Percentiles rank a stretch among this genome's conserved stretches.
Conservation (phyloP, 2,888 invertebrate species). For the Mesodorylaimus sp. region DNA sequence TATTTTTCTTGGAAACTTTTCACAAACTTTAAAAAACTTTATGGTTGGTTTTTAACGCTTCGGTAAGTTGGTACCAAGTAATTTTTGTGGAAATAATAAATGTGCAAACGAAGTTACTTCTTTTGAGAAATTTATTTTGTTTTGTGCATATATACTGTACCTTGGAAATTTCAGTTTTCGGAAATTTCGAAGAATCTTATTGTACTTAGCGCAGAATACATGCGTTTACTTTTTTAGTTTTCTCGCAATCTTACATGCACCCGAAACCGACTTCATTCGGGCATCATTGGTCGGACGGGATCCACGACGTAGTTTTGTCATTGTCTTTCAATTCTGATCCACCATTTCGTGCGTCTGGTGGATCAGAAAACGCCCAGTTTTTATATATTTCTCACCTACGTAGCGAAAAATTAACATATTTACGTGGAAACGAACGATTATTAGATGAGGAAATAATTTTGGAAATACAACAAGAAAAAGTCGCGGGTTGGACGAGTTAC, state of each 20-base stretch:
- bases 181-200: too few relatives aligned
- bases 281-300: not conserved
- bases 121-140: too few relatives aligned
- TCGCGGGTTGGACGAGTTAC: constrained; percentile 41
- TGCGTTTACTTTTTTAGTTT: not conserved
- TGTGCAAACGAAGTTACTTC: too few relatives aligned
- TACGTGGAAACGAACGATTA: not conserved
- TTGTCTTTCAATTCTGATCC: not conserved
- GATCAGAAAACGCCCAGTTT: constrained; percentile 3
- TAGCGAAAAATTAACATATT: not conserved
- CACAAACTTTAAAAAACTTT: too few relatives aligned
- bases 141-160: too few relatives aligned
- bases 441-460: constrained; percentile 32
- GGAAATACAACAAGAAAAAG: constrained; percentile 41
- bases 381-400: not conserved
- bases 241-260: too few relatives aligned
- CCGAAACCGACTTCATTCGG: too few relatives aligned
- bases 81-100: too few relatives aligned
- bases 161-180: too few relatives aligned
- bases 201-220: not conserved
- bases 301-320: not conserved
- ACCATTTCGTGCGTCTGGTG: not conserved
- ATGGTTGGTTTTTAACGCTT: too few relatives aligned
- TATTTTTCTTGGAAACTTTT: too few relatives aligned
- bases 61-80: too few relatives aligned